Evolutionary conservation across 2,888 invertebrate genomes (phyloP), one percentile per base, ranked within the genome.

Genomic region (Erebia aethiops): DNA sequence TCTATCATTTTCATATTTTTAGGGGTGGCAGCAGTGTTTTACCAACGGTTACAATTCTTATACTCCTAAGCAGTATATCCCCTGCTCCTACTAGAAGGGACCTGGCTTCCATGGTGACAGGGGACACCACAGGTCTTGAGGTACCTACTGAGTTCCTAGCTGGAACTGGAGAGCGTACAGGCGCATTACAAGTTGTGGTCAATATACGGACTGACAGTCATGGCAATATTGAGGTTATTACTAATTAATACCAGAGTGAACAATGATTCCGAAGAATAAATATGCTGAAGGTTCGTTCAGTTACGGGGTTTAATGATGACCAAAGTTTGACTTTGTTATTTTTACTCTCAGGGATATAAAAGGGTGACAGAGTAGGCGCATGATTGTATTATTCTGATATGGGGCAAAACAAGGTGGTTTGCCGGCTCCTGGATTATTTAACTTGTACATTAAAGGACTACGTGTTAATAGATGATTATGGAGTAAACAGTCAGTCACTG

Each of bases 161-260:
- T 0, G 87, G 89, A 1, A 84, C 83, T 0, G 89, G 87, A 0
- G 77, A 78, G 0, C 89, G 88, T 3, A 82, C 82, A 0, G 92
- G 91, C 0, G 85, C 91, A 2, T 78, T 92, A 65, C 93, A 93
- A 62, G 77, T 93, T 1, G 92, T 92, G 16, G 81, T 93, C 35
- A 92, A 92, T 70, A 85, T 92, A 5, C 88, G 87, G 46, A 92
- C 93, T 0, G 92, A 92, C 75, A 91, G 88, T 60, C 81, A 85
- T 13, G 93, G 92, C 0, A 92, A 92, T 72, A 91, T 92, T 43
- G 90, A 91, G 78, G 89, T 93, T 60, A 87, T 81, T 76, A 89
- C 90, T 5, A 90, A 90, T 77, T 92, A 81, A 77, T 13, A 65
- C 21, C 8, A 26, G 16, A 10, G 14, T 41, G 5, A 16, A 58